Base-by-base conservation (phyloP, 2,888 invertebrate species). In the Synanthedon myopaeformis region DNA sequence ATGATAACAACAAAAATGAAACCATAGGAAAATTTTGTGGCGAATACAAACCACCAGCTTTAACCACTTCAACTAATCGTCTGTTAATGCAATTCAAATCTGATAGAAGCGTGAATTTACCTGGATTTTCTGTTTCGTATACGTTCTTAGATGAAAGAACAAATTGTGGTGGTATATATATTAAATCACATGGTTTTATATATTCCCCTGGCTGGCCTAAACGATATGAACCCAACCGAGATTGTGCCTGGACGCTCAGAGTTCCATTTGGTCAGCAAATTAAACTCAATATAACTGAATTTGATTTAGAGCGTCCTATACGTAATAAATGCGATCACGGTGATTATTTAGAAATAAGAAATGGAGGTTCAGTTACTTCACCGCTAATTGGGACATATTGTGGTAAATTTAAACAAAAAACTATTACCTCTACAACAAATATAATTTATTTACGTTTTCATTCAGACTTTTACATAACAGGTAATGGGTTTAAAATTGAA, bases 351-450 rank as follows among this genome's bases (percentile, higher is more conserved):
- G 77, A 80, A 64, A 70, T 87, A 70, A 95, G 96, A 69, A 96
- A 97, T 79, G 98, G 97, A 14, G 92, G 90, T 1, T 89, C 87
- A 45, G 74, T 79, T 3, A 88, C 86, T 3, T 93, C 97, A 0
- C 94, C 96, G 0, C 71, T 96, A 45, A 88, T 96, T 51, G 96
- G 94, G 1, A 91, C 88, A 73, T 96, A 89, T 74, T 98, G 98
- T 73, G 96, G 96, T 3, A 80, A 63, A 0, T 78, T 70, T 0
- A 89, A 92, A 58, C 92, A 93, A 1, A 88, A 83, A 53, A 72
- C 77, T 51, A 90, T 97, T 41, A 85, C 89, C n/a, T 96, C 97
- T 6, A 91, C 93, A 58, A 89, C 92, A 1, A 94, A 96, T 77
- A 88, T 91, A 55, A 58, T 98, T 42, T 92, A 90, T 66, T 57